phyloP scores from a whole-genome alignment of 2,888 invertebrate genomes.

The Dicyrtomina minuta region DNA sequence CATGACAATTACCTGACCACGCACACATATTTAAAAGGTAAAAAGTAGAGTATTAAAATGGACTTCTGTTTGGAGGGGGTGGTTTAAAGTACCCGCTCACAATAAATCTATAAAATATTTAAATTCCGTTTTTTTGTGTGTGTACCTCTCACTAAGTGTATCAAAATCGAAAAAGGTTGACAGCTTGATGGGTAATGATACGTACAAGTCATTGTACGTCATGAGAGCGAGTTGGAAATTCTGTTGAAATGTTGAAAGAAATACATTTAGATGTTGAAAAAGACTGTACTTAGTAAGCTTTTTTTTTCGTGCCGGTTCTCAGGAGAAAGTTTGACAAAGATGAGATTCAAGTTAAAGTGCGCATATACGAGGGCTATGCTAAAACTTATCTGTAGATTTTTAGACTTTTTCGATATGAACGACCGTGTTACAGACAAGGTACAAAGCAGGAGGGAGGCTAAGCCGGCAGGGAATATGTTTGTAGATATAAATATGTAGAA shows the following conservation, averaged over 20 bases:
- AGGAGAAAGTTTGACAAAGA: constrained; percentile 26
- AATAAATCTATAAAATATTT: no score
- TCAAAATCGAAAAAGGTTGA: no score
- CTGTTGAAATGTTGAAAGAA: constrained; percentile 4
- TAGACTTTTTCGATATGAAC: no score
- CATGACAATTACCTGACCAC: no score
- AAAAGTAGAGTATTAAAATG: no score
- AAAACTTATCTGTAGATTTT: no score
- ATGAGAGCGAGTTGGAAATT: not conserved
- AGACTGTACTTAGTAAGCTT: not conserved
- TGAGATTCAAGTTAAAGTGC: constrained; percentile 7
- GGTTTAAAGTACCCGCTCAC: no score
- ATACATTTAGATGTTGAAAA: constrained; percentile 7
- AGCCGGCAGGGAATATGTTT: not conserved
- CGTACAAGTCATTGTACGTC: not conserved
- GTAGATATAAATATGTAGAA: not conserved
- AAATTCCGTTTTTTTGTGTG: not conserved
- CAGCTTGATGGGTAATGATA: not conserved
- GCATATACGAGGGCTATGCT: no score
- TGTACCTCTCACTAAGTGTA: not conserved
- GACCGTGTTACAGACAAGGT: no score
- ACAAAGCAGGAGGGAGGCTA: no score
- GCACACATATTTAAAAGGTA: no score
- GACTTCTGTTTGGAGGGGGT: no score
- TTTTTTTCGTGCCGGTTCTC: not conserved